Conservation (phyloP, 2,113 vertebrate species). For the Rhombomys opimus region DNA sequence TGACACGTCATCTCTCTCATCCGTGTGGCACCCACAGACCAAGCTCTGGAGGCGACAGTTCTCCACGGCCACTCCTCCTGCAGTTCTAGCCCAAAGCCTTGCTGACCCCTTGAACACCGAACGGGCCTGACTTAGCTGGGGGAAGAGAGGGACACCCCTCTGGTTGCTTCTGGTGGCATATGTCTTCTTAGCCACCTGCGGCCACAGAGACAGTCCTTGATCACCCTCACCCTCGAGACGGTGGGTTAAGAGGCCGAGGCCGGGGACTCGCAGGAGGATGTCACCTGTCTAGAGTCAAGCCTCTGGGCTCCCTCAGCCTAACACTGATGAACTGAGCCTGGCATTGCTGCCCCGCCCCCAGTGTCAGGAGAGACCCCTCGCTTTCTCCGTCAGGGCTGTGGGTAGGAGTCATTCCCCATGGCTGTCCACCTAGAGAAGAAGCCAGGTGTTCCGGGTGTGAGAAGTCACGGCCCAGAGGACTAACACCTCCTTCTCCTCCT, state of each 20-base stretch:
- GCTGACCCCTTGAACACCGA: neutral
- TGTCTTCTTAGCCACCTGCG: neutral
- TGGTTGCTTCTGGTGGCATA: neutral
- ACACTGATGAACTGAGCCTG: neutral
- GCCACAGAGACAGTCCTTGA: constrained; percentile 10
- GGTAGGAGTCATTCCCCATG: neutral
- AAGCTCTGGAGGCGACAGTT: neutral
- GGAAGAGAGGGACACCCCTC: neutral
- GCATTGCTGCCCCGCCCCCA: neutral
- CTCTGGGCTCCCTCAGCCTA: neutral
- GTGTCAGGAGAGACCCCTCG: neutral
- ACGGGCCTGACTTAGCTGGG: neutral
- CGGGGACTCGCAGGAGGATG: constrained; percentile 2
- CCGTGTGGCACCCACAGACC: neutral
- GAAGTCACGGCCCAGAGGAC: neutral
- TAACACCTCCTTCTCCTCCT: neutral
- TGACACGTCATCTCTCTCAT: neutral
- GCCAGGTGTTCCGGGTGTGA: neutral
- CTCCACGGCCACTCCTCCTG: neutral
- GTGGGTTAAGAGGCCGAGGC: neutral
- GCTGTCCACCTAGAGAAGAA: neutral
- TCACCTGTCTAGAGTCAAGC: constrained; percentile 1
- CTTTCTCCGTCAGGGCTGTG: neutral
- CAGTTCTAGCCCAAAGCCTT: neutral
- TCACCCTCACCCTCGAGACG: neutral